Percentiles rank a stretch among this genome's conserved stretches.
Evolutionary conservation across 2,888 invertebrate genomes (phyloP).

Genomic region (Lasiommata megera): DNA sequence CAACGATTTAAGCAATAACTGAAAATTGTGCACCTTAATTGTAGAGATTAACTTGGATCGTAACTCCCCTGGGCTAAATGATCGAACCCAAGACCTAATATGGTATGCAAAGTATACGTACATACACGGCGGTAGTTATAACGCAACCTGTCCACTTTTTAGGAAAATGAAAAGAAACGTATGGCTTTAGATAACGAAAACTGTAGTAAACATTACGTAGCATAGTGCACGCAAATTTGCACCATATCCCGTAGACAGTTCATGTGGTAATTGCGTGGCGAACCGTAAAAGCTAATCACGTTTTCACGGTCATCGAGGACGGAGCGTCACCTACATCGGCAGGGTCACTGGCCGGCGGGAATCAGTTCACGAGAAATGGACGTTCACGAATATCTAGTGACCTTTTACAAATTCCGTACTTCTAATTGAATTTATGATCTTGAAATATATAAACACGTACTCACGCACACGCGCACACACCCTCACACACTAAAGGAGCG

Average conservation of each 20-base stretch:
- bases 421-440: background rate
- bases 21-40: no score
- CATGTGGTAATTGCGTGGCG: constrained; percentile 14
- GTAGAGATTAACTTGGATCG: no score
- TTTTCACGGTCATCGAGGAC: constrained; percentile 34
- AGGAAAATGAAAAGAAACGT: background rate
- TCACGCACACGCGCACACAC: no score
- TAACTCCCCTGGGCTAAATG: no score
- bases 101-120: no score
- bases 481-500: no score
- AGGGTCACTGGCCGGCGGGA: constrained; percentile 27
- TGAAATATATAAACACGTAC: no score
- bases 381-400: background rate
- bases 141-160: background rate
- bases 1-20: no score
- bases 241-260: constrained; percentile 10
- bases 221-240: constrained; percentile 2
- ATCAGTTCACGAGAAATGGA: constrained; percentile 37
- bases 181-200: background rate
- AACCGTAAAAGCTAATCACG: constrained; percentile 13
- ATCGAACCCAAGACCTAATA: no score
- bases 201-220: background rate
- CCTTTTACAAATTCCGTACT: background rate
- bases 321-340: constrained; percentile 37
- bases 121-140: background rate